Evolutionary conservation across 2,888 invertebrate genomes (phyloP).

Genomic region (Oxycera nigricornis): DNA sequence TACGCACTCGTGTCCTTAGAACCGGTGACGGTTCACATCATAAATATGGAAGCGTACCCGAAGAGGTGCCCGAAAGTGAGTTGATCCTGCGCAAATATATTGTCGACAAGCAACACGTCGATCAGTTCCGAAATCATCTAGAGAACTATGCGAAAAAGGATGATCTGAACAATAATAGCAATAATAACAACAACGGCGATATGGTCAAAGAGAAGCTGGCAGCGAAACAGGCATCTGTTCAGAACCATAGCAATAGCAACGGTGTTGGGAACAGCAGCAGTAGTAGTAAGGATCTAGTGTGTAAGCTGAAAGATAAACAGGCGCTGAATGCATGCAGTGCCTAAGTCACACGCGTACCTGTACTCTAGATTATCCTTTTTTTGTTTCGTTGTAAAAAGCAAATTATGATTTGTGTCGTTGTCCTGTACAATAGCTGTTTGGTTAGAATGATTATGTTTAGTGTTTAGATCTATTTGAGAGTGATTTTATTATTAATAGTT

Average conservation of each 20-base stretch:
- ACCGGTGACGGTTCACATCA: slow-evolving; percentile 74
- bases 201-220: background rate
- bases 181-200: slow-evolving; percentile 41
- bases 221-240: background rate
- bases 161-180: slow-evolving; percentile 49
- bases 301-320: slow-evolving; percentile 25
- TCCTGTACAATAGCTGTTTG: slow-evolving; percentile 3
- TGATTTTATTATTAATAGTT: slow-evolving; percentile 5
- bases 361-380: slow-evolving; percentile 1
- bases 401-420: background rate
- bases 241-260: background rate
- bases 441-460: slow-evolving; percentile 24
- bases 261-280: slow-evolving; percentile 7
- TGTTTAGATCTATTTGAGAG: slow-evolving; percentile 9
- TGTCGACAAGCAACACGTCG: slow-evolving; percentile 50
- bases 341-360: slow-evolving; percentile 20
- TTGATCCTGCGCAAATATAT: slow-evolving; percentile 49
- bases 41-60: slow-evolving; percentile 57
- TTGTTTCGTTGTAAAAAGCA: slow-evolving; percentile 1
- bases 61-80: slow-evolving; percentile 35
- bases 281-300: slow-evolving; percentile 39
- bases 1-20: slow-evolving; percentile 66
- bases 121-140: slow-evolving; percentile 48
- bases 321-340: slow-evolving; percentile 33
- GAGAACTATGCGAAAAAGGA: slow-evolving; percentile 48